Evolutionary conservation across 1,140 invertebrate species (phyloP).

Genomic region (Pollicipes pollicipes): DNA sequence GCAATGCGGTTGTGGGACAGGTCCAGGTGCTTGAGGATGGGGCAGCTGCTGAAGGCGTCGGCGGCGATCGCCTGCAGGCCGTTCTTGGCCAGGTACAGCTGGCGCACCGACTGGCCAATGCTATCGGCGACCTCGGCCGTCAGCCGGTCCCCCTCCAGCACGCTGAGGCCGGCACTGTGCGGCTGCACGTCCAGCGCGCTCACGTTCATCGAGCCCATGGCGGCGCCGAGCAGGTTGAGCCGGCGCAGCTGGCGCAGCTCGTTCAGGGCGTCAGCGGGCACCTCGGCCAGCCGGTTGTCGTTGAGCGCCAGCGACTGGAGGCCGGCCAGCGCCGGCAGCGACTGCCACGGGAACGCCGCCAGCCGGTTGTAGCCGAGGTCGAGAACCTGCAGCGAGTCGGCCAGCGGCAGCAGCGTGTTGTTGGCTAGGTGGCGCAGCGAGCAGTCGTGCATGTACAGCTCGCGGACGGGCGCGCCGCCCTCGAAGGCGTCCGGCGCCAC

Average conservation of each 20-base stretch:
- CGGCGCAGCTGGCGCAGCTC: slow-evolving; percentile 55
- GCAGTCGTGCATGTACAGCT: slow-evolving; percentile 59
- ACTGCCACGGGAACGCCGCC: slow-evolving; percentile 48
- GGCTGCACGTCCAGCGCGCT: slow-evolving; percentile 44
- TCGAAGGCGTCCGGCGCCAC: slow-evolving; percentile 55
- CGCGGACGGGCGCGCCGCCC: slow-evolving; percentile 47
- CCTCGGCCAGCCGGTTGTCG: slow-evolving; percentile 47
- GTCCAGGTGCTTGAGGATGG: slow-evolving; percentile 59
- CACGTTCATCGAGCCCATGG: slow-evolving; percentile 46
- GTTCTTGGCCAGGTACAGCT: slow-evolving; percentile 50
- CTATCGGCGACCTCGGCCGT: slow-evolving; percentile 53
- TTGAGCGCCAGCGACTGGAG: slow-evolving; percentile 51
- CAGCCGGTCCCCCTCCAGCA: slow-evolving; percentile 38
- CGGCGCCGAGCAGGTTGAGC: slow-evolving; percentile 54
- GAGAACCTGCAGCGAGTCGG: slow-evolving; percentile 51
- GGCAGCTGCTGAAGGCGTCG: slow-evolving; percentile 58
- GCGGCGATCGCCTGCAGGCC: slow-evolving; percentile 51
- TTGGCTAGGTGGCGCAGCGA: slow-evolving; percentile 49
- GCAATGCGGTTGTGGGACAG: slow-evolving; percentile 64
- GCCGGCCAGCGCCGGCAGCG: slow-evolving; percentile 58
- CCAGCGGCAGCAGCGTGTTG: slow-evolving; percentile 54
- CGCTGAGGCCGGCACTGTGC: slow-evolving; percentile 36
- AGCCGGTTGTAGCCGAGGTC: slow-evolving; percentile 71
- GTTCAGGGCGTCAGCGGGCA: slow-evolving; percentile 42
- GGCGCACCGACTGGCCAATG: slow-evolving; percentile 64